These are phyloP conservation scores for Chrysemys picta DNA, from an alignment of 2,113 vertebrate species.

Conservation along the genomic window DNA sequence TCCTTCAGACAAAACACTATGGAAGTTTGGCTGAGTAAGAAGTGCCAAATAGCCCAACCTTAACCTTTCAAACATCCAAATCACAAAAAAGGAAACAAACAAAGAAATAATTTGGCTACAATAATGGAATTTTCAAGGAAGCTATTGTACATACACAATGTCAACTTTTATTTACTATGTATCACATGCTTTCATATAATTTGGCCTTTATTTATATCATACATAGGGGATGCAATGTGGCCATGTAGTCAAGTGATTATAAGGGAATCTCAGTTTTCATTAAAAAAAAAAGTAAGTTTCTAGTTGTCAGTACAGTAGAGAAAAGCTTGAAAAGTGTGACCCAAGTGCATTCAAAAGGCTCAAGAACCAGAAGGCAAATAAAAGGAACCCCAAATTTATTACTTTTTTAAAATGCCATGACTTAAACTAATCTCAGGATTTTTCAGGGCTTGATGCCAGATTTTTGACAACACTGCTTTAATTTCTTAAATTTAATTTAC, in stretches of 20 bases:
- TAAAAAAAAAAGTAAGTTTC: not conserved
- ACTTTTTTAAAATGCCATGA: not conserved
- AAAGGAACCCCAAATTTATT: not conserved
- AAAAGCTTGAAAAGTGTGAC: not conserved
- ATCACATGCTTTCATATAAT: not conserved
- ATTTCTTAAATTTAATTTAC: not conserved
- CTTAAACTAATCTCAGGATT: not conserved
- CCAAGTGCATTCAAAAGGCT: not conserved
- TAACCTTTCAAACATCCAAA: not conserved
- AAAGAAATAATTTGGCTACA: not conserved
- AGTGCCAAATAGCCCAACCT: not conserved
- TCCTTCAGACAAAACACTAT: not conserved
- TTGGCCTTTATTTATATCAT: not conserved
- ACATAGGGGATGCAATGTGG: not conserved
- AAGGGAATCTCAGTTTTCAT: not conserved
- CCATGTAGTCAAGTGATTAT: not conserved
- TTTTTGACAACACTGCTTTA: not conserved
- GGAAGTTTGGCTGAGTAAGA: not conserved
- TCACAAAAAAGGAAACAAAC: not conserved
- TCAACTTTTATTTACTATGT: not conserved
- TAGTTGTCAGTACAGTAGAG: not conserved
- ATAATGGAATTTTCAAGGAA: not conserved
- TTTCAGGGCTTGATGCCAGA: not conserved
- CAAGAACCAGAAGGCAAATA: not conserved
- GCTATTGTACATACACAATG: not conserved